A percentile compares a stretch with the other conserved stretches of the same genome.
These are phyloP conservation scores for Actenoides hombroni DNA, from an alignment of 2,113 vertebrate genomes.

Conservation along the genomic window DNA sequence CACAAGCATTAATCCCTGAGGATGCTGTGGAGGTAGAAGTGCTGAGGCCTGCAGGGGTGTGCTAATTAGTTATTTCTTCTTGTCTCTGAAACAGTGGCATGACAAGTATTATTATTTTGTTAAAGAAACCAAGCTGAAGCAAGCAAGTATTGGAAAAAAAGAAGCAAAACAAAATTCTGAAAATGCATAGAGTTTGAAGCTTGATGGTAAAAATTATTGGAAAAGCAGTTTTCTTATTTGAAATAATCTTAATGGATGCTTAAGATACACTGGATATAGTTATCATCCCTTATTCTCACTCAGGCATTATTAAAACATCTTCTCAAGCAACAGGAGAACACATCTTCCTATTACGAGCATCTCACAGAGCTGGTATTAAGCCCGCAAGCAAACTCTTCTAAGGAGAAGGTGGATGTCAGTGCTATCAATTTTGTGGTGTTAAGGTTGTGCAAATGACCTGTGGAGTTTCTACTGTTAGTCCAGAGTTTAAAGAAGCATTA, in stretches of 20 bases:
- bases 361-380: background rate
- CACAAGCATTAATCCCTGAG: background rate
- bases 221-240: background rate
- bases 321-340: background rate
- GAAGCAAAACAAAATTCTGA: background rate
- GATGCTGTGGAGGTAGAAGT: background rate
- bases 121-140: background rate
- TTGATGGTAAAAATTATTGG: background rate
- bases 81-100: background rate
- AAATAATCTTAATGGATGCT: background rate
- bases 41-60: background rate
- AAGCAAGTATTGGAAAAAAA: background rate
- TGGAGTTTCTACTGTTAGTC: background rate
- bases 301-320: background rate
- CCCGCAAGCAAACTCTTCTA: background rate
- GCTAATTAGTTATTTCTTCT: background rate
- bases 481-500: background rate
- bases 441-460: background rate
- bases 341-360: background rate
- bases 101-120: background rate
- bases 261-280: background rate
- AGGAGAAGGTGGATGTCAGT: background rate
- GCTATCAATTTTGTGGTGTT: background rate
- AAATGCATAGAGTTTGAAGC: background rate
- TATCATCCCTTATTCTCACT: background rate